phyloP scores from a whole-genome alignment of 2,113 vertebrate genomes.

The Siphamia tubifer region DNA sequence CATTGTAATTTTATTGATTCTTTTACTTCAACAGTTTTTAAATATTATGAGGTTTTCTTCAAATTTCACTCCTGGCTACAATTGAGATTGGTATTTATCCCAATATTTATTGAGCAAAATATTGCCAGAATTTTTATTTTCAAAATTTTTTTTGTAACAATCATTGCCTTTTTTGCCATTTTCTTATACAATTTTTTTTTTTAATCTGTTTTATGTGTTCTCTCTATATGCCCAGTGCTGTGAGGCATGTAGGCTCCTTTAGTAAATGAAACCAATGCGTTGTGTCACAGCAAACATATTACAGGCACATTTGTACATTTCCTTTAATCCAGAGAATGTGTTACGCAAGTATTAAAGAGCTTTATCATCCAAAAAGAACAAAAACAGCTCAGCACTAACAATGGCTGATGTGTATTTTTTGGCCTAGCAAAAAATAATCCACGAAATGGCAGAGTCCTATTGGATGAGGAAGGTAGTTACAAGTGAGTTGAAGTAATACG shows the following conservation, averaged over 20 bases:
- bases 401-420: constrained; percentile 59
- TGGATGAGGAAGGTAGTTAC: constrained; percentile 42
- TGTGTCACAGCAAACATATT: neutral
- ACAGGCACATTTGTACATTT: neutral
- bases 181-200: too few species aligned
- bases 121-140: too few species aligned
- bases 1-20: too few species aligned
- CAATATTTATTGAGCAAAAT: too few species aligned
- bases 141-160: too few species aligned
- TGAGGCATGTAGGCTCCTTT: too few species aligned
- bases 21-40: too few species aligned
- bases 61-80: too few species aligned
- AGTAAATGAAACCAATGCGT: neutral
- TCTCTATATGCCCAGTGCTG: neutral
- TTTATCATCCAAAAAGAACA: constrained; percentile 42
- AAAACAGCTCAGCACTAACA: constrained; percentile 71
- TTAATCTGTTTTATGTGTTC: neutral
- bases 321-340: constrained; percentile 12
- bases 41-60: too few species aligned
- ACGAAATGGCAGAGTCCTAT: constrained; percentile 26
- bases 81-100: too few species aligned
- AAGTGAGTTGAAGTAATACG: constrained; percentile 65
- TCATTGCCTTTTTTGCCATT: too few species aligned
- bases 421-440: constrained; percentile 50
- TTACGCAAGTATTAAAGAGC: constrained; percentile 66